Evolutionary conservation across 1,140 invertebrate genomes (phyloP), one percentile per base, ranked within the genome.

Genomic region (Drosophila tani): DNA sequence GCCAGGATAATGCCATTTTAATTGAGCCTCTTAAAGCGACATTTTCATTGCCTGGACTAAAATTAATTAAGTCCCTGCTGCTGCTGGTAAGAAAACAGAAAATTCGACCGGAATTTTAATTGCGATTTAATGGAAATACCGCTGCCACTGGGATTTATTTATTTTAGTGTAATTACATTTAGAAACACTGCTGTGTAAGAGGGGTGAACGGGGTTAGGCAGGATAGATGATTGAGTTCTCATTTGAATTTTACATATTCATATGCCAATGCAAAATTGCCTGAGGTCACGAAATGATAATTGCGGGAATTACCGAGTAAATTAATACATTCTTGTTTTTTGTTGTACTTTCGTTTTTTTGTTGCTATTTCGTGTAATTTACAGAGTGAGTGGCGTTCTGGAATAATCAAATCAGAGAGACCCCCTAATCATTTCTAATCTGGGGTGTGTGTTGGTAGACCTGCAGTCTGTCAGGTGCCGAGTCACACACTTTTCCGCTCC

Each of bases 1-100:
- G 65, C 29, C 62, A 78, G 65, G 75, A 78, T 78, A 84, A 84
- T 79, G 60, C 76, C 58, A 43, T 69, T 82, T 86, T 86, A 86
- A 86, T 86, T 86, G 84, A 58, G 63, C 53, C 58, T 63, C 67
- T 75, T 85, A 83, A 58, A 73, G 77, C 56, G 67, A 45, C 62
- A 60, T 80, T 70, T 35, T 49, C 41, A 35, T 53, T 40, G 35
- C 29, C 43, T 24, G 69, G 51, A 73, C 65, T 57, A 69, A 82
- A 75, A 85, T 82, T 82, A 70, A 86, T 82, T 75, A 75, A 76
- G 63, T 49, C 35, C 46, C 4, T 29, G 4, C 27, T 29, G 27
- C 27, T 40, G 64, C 35, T 75, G 71, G 71, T 80, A 80, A 87
- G 79, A 74, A 86, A 79, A 76, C 57, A 35, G 24, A 38, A 21